Evolutionary conservation across 2,888 invertebrate species (phyloP), one percentile per base, ranked within the genome.

Genomic region (Agapostemon virescens): DNA sequence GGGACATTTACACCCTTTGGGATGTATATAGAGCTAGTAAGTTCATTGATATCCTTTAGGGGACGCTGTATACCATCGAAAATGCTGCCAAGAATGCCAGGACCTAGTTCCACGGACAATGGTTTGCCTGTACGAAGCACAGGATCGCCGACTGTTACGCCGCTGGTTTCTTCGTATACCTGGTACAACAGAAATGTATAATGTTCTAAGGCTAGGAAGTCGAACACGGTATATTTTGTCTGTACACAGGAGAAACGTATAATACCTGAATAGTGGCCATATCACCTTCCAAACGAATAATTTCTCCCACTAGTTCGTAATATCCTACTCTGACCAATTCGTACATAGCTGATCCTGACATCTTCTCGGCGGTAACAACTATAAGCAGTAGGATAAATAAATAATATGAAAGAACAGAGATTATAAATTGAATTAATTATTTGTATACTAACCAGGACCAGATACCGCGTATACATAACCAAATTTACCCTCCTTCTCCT

Each of bases 31-130:
- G 98, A 98, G 92, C 96, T 95, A 1, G 98, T 98, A 84, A 98
- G 93, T 92, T 98, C 98, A 92, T 97, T 95, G 93, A 99, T 99
- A 93, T 98, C 99, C 93, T 97, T 98, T 90, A 99, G 93, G 0
- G 99, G 99, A 91, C 99, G 97, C 94, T 99, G 99, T 93, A 99
- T 99, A 94, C 99, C 99, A 94, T 99, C 99, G 94, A 99, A 99
- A 94, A 99, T 99, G 93, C 98, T 98, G 86, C 98, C 98, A 95
- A 99, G 96, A 93, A 99, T 99, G 91, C 99, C 99, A 70, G 99
- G 99, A 11, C 99, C 99, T 77, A 99, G 94, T 93, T 99, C 99
- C 55, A 99, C 99, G 9, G 99, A 99, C 74, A 99, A 94, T 0
- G 99, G 99, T 93, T 99, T 99, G 87, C 99, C 99, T 0, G 99